phyloP scores from a whole-genome alignment of 2,888 invertebrate genomes.

The Agonum fuliginosum region DNA sequence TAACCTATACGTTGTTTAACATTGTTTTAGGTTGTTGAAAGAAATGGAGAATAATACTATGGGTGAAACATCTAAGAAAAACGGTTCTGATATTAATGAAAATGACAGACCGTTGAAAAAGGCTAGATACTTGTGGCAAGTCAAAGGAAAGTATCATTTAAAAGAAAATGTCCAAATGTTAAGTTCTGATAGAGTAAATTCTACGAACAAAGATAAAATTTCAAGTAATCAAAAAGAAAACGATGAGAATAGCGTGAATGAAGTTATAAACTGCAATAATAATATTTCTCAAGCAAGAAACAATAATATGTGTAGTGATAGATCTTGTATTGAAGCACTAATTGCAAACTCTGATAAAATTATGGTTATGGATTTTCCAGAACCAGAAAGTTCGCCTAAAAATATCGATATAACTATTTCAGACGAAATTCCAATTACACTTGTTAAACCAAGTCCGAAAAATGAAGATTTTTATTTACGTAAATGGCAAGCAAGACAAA shows the following conservation, averaged over 20 bases:
- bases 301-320: slow-evolving; percentile 61
- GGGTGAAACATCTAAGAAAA: slow-evolving; percentile 74
- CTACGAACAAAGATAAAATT: slow-evolving; percentile 65
- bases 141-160: slow-evolving; percentile 79
- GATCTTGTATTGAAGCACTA: slow-evolving; percentile 67
- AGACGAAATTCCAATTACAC: slow-evolving; percentile 68
- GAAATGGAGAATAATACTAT: slow-evolving; percentile 64
- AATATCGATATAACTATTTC: slow-evolving; percentile 63
- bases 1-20: slow-evolving; percentile 6
- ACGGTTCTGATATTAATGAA: slow-evolving; percentile 73
- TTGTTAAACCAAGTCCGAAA: slow-evolving; percentile 67
- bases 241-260: slow-evolving; percentile 59
- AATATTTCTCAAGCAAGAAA: slow-evolving; percentile 57
- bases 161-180: slow-evolving; percentile 71
- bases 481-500: slow-evolving; percentile 82
- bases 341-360: slow-evolving; percentile 64
- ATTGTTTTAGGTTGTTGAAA: slow-evolving; percentile 6
- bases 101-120: slow-evolving; percentile 79
- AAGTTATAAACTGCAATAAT: slow-evolving; percentile 59
- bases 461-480: slow-evolving; percentile 70
- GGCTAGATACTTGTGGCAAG: slow-evolving; percentile 81
- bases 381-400: slow-evolving; percentile 61
- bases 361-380: slow-evolving; percentile 62
- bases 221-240: slow-evolving; percentile 61
- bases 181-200: slow-evolving; percentile 62